Evolutionary conservation across 2,113 vertebrate genomes (phyloP).

Genomic region (Ammodytes dubius): DNA sequence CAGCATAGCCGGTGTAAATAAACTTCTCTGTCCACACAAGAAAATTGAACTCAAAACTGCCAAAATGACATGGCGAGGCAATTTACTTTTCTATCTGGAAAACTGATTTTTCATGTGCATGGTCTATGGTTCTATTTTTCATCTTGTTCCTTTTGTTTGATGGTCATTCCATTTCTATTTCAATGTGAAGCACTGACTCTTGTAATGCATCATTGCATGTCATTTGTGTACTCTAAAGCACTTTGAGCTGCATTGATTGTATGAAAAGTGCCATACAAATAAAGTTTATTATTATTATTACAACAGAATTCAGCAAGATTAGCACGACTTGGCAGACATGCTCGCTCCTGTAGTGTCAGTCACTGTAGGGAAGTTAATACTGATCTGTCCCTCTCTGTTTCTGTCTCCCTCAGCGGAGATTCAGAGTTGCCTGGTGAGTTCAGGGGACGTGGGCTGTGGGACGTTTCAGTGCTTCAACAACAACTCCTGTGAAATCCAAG

Average conservation of each 20-base stretch:
- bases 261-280: no score
- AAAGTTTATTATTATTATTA: no score
- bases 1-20: not conserved
- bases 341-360: not conserved
- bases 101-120: not conserved
- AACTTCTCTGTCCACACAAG: not conserved
- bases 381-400: not conserved
- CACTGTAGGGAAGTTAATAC: not conserved
- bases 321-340: not conserved
- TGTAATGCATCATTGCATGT: no score
- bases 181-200: no score
- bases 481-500: constrained; percentile 95
- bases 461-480: constrained; percentile 97
- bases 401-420: constrained; percentile 86
- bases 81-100: not conserved
- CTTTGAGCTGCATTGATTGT: no score
- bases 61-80: not conserved
- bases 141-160: no score
- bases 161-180: no score
- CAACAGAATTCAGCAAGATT: not conserved
- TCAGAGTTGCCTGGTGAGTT: constrained; percentile 93
- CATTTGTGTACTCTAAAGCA: no score
- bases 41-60: not conserved
- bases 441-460: constrained; percentile 95
- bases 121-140: no score